Base-by-base conservation (phyloP, 1,140 invertebrate genomes). In the Diprion similis region DNA sequence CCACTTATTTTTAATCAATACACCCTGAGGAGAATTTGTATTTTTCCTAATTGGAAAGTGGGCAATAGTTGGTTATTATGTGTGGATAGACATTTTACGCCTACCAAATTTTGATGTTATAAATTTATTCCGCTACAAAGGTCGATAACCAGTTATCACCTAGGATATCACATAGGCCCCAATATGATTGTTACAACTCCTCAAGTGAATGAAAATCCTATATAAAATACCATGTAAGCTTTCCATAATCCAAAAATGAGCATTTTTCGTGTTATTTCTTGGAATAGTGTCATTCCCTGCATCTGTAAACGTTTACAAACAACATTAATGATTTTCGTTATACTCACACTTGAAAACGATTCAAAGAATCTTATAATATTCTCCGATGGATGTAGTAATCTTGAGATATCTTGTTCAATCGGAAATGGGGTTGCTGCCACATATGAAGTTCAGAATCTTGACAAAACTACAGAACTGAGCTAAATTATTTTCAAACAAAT, bases 71-170 rank as follows among this genome's bases (percentile, higher is more conserved):
- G 51, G 51, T 59, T 15, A 9, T 13, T 59, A 59, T 13, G 11
- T 59, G 51, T 59, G 51, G 66, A 75, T 70, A 51, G 46, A 67
- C 70, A 45, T 47, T 65, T 77, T 73, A 77, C 71, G 66, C 68
- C 75, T 80, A 74, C 71, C 72, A 71, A 72, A 78, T 76, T 46
- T 46, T 76, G 48, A 76, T 75, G 72, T 68, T 66, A 81, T 75
- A 24, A 64, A 71, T 73, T 78, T 47, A 75, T 70, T 76, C 74
- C 74, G 68, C 73, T 71, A 70, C 70, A 45, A 80, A 70, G 46
- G 72, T 78, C 18, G 77, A 71, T 73, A 71, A 66, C 72, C 74
- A 15, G 9, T 59, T 6, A 9, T n/a, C n/a, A n/a, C n/a, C n/a
- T 15, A 17, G 51, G 51, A 59, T 17, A 10, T 17, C 11, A 9